phyloP scores from a whole-genome alignment of 1,140 invertebrate genomes.

The Drosophila burlai region DNA sequence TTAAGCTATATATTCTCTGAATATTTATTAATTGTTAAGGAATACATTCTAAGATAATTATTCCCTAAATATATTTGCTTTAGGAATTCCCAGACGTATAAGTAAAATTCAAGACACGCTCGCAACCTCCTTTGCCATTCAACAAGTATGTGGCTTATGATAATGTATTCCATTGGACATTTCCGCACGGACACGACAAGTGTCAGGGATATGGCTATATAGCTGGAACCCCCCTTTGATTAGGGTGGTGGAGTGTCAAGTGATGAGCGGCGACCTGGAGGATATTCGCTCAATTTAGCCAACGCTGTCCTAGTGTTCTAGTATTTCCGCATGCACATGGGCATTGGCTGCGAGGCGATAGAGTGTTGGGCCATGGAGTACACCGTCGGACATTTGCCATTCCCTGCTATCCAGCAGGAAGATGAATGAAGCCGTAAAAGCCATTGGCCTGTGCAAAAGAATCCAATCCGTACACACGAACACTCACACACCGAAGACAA shows the following conservation, averaged over 20 bases:
- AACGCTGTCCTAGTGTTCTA: slow-evolving; percentile 30
- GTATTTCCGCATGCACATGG: slow-evolving; percentile 66
- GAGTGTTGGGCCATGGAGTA: slow-evolving; percentile 31
- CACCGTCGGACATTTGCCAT: slow-evolving; percentile 1
- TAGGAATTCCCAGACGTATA: neutral
- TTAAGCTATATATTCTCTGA: neutral
- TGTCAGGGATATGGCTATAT: slow-evolving; percentile 28
- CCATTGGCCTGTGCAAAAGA: slow-evolving; percentile 69
- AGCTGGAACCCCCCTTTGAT: slow-evolving; percentile 18
- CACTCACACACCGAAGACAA: slow-evolving; percentile 29
- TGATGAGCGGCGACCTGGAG: slow-evolving; percentile 32
- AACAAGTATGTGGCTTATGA: slow-evolving; percentile 22
- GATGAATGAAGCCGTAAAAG: slow-evolving; percentile 63
- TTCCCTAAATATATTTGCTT: too few relatives aligned
- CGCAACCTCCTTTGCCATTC: too few relatives aligned
- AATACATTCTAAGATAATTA: neutral
- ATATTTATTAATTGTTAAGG: neutral
- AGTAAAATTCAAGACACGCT: neutral
- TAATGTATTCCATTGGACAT: slow-evolving; percentile 31
- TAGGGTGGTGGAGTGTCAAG: slow-evolving; percentile 49
- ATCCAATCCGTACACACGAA: slow-evolving; percentile 46
- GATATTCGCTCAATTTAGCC: slow-evolving; percentile 42
- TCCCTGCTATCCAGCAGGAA: slow-evolving; percentile 1
- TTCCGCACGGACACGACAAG: slow-evolving; percentile 27
- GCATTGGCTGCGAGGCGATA: slow-evolving; percentile 29